phyloP scores from a whole-genome alignment of 2,888 invertebrate species.

The Volucella zonaria region DNA sequence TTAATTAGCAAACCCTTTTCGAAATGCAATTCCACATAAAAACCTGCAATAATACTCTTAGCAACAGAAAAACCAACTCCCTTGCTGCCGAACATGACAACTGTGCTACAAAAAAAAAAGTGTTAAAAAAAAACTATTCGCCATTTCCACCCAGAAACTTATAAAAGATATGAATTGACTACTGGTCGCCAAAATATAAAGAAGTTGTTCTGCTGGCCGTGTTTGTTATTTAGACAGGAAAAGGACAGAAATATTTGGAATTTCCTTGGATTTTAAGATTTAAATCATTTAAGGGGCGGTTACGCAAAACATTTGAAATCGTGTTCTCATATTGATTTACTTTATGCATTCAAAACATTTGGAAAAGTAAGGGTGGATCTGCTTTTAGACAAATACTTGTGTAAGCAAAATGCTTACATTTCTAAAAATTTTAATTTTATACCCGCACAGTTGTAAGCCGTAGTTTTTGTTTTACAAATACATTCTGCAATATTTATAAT shows the following conservation, averaged over 20 bases:
- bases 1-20: constrained; percentile 11
- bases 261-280: too few species aligned
- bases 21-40: not conserved
- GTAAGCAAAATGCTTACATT: too few species aligned
- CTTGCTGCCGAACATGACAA: constrained; percentile 7
- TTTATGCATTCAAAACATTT: too few species aligned
- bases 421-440: too few species aligned
- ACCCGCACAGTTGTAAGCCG: too few species aligned
- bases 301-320: too few species aligned
- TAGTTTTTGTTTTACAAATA: too few species aligned
- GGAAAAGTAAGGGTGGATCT: too few species aligned
- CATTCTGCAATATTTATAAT: too few species aligned
- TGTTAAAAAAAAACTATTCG: constrained; percentile 12
- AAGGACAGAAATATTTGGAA: constrained; percentile 8
- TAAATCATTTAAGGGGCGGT: too few species aligned
- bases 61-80: constrained; percentile 8
- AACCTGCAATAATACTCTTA: constrained; percentile 3
- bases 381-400: too few species aligned
- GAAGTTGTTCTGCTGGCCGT: constrained; percentile 22
- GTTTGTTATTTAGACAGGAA: constrained; percentile 11
- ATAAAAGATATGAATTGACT: not conserved
- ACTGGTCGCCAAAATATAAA: not conserved
- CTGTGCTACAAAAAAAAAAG: constrained; percentile 9
- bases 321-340: too few species aligned
- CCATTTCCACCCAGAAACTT: constrained; percentile 4